A percentile compares a stretch with the other conserved stretches of the same genome.
These are phyloP conservation scores for Poeciliopsis turrubarensis DNA, from an alignment of 2,113 vertebrate species.

Conservation along the genomic window DNA sequence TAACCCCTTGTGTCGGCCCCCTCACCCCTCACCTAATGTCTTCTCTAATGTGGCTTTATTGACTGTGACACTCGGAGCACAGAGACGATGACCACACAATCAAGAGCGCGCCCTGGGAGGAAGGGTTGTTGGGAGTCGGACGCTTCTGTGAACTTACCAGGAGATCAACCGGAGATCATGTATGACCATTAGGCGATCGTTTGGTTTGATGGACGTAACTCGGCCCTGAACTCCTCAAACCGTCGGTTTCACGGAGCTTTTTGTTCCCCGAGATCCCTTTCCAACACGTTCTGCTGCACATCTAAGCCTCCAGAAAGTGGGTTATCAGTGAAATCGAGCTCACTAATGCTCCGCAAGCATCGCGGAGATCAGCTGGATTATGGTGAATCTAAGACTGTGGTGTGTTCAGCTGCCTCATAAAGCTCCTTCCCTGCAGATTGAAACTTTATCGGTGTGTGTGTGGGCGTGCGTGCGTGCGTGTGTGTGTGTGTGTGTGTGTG, in stretches of 20 bases:
- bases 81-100: conserved; percentile 76
- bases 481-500: neutral
- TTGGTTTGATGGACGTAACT: conserved; percentile 49
- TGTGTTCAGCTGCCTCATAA: conserved; percentile 58
- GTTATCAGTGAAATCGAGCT: conserved; percentile 64
- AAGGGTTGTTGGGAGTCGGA: conserved; percentile 56
- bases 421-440: conserved; percentile 42
- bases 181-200: conserved; percentile 38
- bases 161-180: conserved; percentile 40
- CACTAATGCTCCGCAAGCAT: conserved; percentile 56
- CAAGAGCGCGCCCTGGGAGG: conserved; percentile 62
- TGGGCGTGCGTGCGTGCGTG: no score
- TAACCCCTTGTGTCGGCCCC: conserved; percentile 62
- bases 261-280: conserved; percentile 42
- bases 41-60: conserved; percentile 77
- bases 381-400: conserved; percentile 49
- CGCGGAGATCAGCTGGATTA: conserved; percentile 66
- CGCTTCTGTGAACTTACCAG: conserved; percentile 39
- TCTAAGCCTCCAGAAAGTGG: conserved; percentile 59
- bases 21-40: conserved; percentile 70
- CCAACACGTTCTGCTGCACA: conserved; percentile 42
- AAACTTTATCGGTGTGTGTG: conserved; percentile 44
- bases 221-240: conserved; percentile 42
- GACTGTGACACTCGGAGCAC: conserved; percentile 77
- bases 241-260: conserved; percentile 12